These are phyloP conservation scores for Cremastinae sp. DNA, from an alignment of 2,888 invertebrate species.

Conservation along the genomic window DNA sequence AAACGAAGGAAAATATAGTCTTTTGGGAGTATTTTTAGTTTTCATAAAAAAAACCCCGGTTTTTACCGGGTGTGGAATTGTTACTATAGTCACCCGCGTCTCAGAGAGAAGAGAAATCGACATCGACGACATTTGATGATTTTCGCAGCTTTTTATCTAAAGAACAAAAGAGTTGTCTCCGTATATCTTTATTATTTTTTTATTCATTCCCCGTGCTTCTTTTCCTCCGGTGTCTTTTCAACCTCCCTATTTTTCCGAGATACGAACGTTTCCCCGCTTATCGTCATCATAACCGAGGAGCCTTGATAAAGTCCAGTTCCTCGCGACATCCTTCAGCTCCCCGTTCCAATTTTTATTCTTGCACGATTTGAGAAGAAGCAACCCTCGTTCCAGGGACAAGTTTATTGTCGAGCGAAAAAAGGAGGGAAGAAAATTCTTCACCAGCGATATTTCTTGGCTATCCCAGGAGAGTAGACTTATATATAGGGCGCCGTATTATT, in stretches of 20 bases:
- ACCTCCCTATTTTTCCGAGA: constrained; percentile 46
- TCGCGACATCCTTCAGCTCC: constrained; percentile 28
- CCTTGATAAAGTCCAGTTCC: constrained; percentile 53
- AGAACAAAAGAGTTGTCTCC: constrained; percentile 56
- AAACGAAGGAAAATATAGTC: background rate
- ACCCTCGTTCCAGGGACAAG: constrained; percentile 3
- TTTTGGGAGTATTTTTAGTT: constrained; percentile 29
- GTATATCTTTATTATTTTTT: constrained; percentile 26
- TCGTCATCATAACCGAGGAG: constrained; percentile 49
- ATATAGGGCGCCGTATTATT: background rate
- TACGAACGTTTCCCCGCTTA: constrained; percentile 41
- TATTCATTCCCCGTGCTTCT: constrained; percentile 6
- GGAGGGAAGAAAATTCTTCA: background rate
- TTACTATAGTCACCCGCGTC: constrained; percentile 12
- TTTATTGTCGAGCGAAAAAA: constrained; percentile 29
- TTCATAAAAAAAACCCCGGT: constrained; percentile 29
- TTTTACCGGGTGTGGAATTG: too few relatives aligned
- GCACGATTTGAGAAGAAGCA: constrained; percentile 29
- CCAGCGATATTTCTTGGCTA: constrained; percentile 10
- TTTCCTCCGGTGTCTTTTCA: constrained; percentile 20
- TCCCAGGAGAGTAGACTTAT: background rate
- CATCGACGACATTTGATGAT: constrained; percentile 54
- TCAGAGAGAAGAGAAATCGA: too few relatives aligned
- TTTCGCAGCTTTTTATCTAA: constrained; percentile 41
- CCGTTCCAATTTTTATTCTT: constrained; percentile 21